A percentile compares a stretch with the other conserved stretches of the same genome.
Conservation (phyloP, 2,113 vertebrate genomes). For the Embiotoca jacksoni region DNA sequence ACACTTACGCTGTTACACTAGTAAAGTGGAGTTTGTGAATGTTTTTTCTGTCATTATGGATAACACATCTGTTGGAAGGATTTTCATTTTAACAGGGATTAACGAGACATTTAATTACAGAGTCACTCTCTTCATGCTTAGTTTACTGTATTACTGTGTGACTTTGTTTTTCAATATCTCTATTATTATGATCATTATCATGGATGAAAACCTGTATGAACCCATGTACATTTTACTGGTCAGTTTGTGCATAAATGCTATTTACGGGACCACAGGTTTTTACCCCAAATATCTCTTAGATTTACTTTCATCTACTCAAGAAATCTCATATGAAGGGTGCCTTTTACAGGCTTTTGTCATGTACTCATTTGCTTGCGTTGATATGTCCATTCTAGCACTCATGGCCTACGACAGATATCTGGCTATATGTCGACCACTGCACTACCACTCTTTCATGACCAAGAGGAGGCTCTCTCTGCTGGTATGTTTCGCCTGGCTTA, state of each 20-base stretch:
- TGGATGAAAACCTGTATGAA: slow-evolving; percentile 57
- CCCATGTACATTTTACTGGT: slow-evolving; percentile 67
- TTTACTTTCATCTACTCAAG: slow-evolving; percentile 9
- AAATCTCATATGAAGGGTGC: slow-evolving; percentile 56
- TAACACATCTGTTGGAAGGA: slow-evolving; percentile 41
- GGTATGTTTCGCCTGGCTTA: slow-evolving; percentile 54
- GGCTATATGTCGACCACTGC: slow-evolving; percentile 62
- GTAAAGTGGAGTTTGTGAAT: not conserved
- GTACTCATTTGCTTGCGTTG: slow-evolving; percentile 50
- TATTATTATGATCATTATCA: slow-evolving; percentile 39
- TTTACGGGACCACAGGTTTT: slow-evolving; percentile 65
- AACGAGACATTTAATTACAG: slow-evolving; percentile 50
- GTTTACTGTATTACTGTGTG: slow-evolving; percentile 50
- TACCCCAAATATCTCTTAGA: slow-evolving; percentile 63
- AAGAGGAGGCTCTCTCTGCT: slow-evolving; percentile 38
- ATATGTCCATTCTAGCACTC: slow-evolving; percentile 53
- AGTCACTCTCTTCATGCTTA: slow-evolving; percentile 30
- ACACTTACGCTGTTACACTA: not conserved
- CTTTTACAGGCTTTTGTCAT: slow-evolving; percentile 60
- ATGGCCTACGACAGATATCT: slow-evolving; percentile 70
- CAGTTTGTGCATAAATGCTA: slow-evolving; percentile 51
- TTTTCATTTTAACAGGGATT: slow-evolving; percentile 44
- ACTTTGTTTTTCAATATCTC: slow-evolving; percentile 53
- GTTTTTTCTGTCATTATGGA: slow-evolving; percentile 47
- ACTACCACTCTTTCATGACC: slow-evolving; percentile 51